Percentiles rank a stretch among this genome's conserved stretches.
Conservation (phyloP, 2,888 invertebrate genomes). For the Bombylius discolor region DNA sequence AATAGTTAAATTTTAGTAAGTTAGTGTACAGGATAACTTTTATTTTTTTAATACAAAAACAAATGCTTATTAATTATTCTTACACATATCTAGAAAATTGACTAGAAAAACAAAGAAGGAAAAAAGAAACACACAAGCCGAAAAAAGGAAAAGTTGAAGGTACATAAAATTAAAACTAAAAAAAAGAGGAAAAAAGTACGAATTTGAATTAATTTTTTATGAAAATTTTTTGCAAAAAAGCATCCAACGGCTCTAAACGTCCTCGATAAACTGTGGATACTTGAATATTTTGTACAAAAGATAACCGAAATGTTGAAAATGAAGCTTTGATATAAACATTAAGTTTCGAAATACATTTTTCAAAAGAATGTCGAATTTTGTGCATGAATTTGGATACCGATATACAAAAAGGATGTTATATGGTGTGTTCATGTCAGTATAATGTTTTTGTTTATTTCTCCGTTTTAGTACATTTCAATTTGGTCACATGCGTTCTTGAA, state of each 20-base stretch:
- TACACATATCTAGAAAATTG: not conserved
- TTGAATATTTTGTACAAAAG: not conserved
- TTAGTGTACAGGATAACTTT: too few species aligned
- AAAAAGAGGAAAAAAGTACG: not conserved
- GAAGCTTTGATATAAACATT: too few species aligned
- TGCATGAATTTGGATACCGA: not conserved
- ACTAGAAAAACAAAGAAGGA: too few species aligned
- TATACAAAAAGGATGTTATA: not conserved
- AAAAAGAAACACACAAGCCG: too few species aligned
- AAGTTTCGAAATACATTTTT: not conserved
- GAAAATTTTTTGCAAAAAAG: not conserved
- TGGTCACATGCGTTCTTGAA: too few species aligned
- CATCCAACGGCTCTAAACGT: not conserved
- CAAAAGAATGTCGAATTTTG: not conserved
- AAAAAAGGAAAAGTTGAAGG: too few species aligned
- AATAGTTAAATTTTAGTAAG: too few species aligned
- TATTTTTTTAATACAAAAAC: too few species aligned
- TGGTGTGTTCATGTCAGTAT: too few species aligned
- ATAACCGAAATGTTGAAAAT: too few species aligned
- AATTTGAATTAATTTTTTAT: not conserved
- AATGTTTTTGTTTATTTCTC: too few species aligned
- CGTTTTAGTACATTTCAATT: too few species aligned
- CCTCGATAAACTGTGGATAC: not conserved
- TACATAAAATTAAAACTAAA: not conserved
- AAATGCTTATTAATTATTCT: not conserved